Conservation (phyloP, 2,113 vertebrate genomes). For the Mirza zaza region DNA sequence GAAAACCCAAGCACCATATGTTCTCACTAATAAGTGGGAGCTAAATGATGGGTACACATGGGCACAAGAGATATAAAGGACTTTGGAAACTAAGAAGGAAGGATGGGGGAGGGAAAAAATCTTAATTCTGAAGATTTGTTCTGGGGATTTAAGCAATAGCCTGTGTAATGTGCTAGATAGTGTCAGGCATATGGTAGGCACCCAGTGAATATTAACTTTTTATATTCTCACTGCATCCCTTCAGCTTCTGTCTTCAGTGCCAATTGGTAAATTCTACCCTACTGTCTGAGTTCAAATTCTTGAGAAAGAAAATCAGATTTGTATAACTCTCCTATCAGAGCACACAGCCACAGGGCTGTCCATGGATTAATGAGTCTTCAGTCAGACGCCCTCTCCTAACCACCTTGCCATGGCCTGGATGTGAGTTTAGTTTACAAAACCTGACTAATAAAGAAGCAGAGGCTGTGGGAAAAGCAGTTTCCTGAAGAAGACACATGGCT, state of each 20-base stretch:
- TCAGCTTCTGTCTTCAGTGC: neutral
- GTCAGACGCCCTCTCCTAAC: neutral
- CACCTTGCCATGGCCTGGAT: neutral
- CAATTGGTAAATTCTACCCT: neutral
- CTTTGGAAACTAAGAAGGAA: too few species aligned
- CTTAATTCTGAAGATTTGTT: neutral
- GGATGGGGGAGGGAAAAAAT: too few species aligned
- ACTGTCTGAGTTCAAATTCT: slow-evolving; percentile 28
- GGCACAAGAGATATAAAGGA: too few species aligned
- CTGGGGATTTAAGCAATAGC: neutral
- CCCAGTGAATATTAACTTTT: neutral
- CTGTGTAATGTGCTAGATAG: neutral
- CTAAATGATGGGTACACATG: too few species aligned
- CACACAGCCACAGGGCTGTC: neutral
- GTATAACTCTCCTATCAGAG: neutral
- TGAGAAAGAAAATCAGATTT: neutral
- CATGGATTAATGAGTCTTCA: neutral
- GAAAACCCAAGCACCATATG: too few species aligned
- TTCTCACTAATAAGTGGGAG: too few species aligned
- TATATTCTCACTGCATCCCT: neutral
- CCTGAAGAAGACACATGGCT: neutral
- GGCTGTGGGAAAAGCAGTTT: neutral
- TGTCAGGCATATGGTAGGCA: neutral
- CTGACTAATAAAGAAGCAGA: neutral
- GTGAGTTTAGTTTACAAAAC: slow-evolving; percentile 1